A percentile compares a stretch with the other conserved stretches of the same genome.
Conservation (phyloP, 2,113 vertebrate genomes). For the Hyla sarda region DNA sequence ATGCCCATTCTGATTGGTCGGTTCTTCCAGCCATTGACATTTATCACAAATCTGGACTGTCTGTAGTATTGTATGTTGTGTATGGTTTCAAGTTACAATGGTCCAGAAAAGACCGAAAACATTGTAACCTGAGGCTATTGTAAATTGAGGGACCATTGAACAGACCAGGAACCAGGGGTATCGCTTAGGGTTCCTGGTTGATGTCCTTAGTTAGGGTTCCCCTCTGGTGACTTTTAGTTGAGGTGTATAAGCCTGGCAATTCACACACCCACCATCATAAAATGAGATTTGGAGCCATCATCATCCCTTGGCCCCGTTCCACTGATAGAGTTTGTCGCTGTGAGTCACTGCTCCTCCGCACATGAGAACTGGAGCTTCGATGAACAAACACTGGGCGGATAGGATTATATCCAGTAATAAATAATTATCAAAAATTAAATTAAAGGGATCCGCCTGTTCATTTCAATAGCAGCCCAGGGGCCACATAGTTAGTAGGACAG, state of each 20-base stretch:
- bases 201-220: no score
- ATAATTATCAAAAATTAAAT: background rate
- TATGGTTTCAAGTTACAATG: no score
- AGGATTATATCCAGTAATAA: background rate
- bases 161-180: no score
- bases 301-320: background rate
- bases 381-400: slow-evolving; percentile 15
- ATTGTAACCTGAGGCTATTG: no score
- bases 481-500: background rate
- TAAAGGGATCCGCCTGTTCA: background rate
- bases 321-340: background rate
- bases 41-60: no score
- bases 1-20: no score
- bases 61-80: no score
- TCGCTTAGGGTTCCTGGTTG: no score
- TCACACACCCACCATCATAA: background rate
- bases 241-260: background rate
- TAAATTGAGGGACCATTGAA: no score
- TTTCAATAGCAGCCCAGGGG: background rate
- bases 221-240: background rate
- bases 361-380: background rate
- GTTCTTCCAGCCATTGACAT: no score
- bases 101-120: no score
- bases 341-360: background rate
- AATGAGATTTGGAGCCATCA: background rate